phyloP scores from a whole-genome alignment of 2,797 vertebrate genomes.

The Parotocinclus haroldoi region DNA sequence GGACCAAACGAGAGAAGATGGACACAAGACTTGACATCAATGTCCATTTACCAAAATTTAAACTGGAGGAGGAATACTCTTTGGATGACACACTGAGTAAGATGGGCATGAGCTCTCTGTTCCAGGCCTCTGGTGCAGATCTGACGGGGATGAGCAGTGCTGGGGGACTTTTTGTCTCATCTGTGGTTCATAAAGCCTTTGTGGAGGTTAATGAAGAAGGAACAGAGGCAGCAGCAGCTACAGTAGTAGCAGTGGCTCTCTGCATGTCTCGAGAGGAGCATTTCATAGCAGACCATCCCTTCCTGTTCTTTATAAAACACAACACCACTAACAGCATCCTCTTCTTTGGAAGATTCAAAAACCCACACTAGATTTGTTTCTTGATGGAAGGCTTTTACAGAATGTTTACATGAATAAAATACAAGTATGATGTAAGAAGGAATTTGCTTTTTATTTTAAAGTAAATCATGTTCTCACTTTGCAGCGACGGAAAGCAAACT shows the following conservation, averaged over 20 bases:
- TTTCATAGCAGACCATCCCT: conserved; percentile 86
- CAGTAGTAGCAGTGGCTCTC: conserved; percentile 60
- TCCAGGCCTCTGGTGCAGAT: conserved; percentile 72
- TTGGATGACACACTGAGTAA: conserved; percentile 69
- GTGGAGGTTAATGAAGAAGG: conserved; percentile 95
- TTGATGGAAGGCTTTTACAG: too few relatives aligned
- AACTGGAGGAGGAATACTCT: conserved; percentile 81
- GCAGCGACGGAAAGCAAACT: too few relatives aligned
- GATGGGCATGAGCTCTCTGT: conserved; percentile 81
- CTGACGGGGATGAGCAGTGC: conserved; percentile 83
- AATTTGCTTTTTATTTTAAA: too few relatives aligned
- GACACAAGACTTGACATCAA: conserved; percentile 60
- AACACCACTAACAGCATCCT: conserved; percentile 78
- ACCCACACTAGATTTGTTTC: conserved; percentile 65
- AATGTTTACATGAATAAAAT: too few relatives aligned
- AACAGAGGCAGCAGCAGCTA: conserved; percentile 88
- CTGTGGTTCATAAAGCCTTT: conserved; percentile 86
- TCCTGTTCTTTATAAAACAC: conserved; percentile 88
- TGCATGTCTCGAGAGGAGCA: conserved; percentile 66
- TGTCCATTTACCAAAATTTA: conserved; percentile 84
- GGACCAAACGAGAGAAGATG: conserved; percentile 76
- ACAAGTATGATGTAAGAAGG: too few relatives aligned
- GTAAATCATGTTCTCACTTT: too few relatives aligned
- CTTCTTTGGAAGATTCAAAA: conserved; percentile 80
- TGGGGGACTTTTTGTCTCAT: conserved; percentile 78